A percentile compares a stretch with the other conserved stretches of the same genome.
Evolutionary conservation across 2,113 vertebrate genomes (phyloP).

Genomic region (Harpagus bidentatus): DNA sequence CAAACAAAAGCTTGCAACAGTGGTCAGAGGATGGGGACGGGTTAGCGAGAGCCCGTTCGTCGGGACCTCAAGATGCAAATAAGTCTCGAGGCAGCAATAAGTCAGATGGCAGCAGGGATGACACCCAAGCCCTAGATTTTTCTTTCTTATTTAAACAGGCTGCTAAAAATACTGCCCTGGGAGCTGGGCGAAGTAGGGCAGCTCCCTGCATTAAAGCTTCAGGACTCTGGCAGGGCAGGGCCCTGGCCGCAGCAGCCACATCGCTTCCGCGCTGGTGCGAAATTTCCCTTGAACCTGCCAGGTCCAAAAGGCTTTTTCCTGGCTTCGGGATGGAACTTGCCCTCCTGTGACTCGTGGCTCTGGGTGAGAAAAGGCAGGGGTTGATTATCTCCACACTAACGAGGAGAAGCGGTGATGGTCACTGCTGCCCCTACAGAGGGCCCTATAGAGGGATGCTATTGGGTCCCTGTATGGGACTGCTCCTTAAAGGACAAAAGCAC

Average conservation of each 20-base stretch:
- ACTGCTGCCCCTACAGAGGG: not conserved
- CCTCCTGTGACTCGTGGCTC: not conserved
- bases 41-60: accelerated
- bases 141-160: not conserved
- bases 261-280: accelerated
- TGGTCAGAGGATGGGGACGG: not conserved
- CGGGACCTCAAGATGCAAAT: not conserved
- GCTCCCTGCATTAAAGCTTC: not conserved
- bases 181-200: not conserved
- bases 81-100: not conserved
- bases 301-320: not conserved
- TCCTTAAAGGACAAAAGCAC: not conserved
- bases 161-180: not conserved
- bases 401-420: not conserved
- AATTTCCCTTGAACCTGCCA: too few relatives aligned
- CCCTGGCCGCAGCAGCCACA: not conserved
- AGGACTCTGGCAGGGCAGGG: not conserved
- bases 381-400: not conserved
- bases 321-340: not conserved
- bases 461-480: not conserved
- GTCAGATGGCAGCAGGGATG: not conserved
- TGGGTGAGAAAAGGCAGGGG: too few relatives aligned
- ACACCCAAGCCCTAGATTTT: not conserved
- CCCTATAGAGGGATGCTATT: not conserved
- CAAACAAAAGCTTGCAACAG: not conserved